Base-by-base conservation (phyloP, 2,888 invertebrate genomes). In the Stegana nigrithorax region DNA sequence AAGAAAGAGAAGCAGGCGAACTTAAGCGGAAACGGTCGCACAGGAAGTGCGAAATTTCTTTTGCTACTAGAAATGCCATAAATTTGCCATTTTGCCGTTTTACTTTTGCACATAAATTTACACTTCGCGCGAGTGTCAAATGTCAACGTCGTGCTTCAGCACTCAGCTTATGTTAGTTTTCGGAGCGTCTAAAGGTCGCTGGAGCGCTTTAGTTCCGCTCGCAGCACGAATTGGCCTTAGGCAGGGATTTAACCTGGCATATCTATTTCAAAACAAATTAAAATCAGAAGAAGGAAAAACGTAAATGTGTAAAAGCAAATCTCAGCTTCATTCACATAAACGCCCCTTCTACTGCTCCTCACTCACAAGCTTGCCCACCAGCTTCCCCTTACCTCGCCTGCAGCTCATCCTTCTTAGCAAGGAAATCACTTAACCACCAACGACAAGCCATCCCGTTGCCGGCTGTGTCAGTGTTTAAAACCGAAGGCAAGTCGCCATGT, bases 121-220 rank as follows among this genome's bases (percentile, higher is more conserved):
- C 45, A 45, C 4, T 5, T 36, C 36, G 36, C 12, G 12, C 25
- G 25, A 47, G 53, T 55, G 53, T 55, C 21, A 21, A 55, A 55
- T 55, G 32, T 55, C 53, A 55, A 55, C 45, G 10, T 21, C 45
- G n/a, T n/a, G n/a, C n/a, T n/a, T n/a, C n/a, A n/a, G n/a, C n/a
- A n/a, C n/a, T n/a, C n/a, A n/a, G n/a, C n/a, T n/a, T n/a, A n/a
- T n/a, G n/a, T n/a, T n/a, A n/a, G n/a, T n/a, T n/a, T n/a, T n/a
- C n/a, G n/a, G n/a, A n/a, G n/a, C n/a, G n/a, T n/a, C n/a, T n/a
- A n/a, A n/a, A n/a, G n/a, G n/a, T n/a, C n/a, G n/a, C n/a, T n/a
- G n/a, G n/a, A n/a, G n/a, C n/a, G n/a, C n/a, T n/a, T n/a, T n/a
- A n/a, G n/a, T n/a, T n/a, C n/a, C n/a, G n/a, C n/a, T n/a, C n/a